Evolutionary conservation across 2,888 invertebrate species (phyloP), one percentile per base, ranked within the genome.

Genomic region (Xestia xanthographa): DNA sequence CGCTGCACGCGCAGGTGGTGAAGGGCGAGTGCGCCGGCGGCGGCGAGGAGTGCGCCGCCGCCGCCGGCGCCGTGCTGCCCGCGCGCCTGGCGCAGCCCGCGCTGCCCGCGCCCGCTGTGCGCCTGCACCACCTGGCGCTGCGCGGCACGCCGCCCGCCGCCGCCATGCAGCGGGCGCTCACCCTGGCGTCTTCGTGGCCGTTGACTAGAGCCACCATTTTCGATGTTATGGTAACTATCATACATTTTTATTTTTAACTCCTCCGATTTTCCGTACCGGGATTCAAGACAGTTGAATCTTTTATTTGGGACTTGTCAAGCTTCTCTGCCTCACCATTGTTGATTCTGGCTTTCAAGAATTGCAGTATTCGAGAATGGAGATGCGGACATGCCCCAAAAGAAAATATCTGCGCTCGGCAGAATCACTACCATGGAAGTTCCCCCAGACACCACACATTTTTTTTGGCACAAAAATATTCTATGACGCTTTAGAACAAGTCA

Each of bases 161-260:
- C 92, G 98, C 99, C 38, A 99, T 99, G 95, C 98, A 99, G 92
- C 98, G 99, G 14, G 99, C 99, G 92, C 97, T 99, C 72, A 99
- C 99, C 92, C 97, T 99, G 38, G 98, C 99, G 83, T 98, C 98
- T 92, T 98, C 98, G 84, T 99, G 99, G 99, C 99, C 99, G 48
- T 97, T 99, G 73, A 98, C 99, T 84, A 97, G 98, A 86, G 99
- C 99, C 26, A 99, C 99, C 67, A 98, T 99, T 90, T 99, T 99
- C 93, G 99, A 99, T 93, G 99, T 99, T 62, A 98, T 98, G 98
- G 34, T 34, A 34, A 34, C 2, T 17, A 45, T 45, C 45, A 45
- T 17, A 17, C 0, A 45, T 17, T 45, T 45, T 17, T 45, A 17
- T 45, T 45, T 17, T 17, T 17, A 45, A 45, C 22, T 50, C 20